Evolutionary conservation across 30 jellyfish, hydroid and myxozoan genomes (phyloP), one percentile per base, ranked within the genome.

Genomic region (Turritopsis rubra): DNA sequence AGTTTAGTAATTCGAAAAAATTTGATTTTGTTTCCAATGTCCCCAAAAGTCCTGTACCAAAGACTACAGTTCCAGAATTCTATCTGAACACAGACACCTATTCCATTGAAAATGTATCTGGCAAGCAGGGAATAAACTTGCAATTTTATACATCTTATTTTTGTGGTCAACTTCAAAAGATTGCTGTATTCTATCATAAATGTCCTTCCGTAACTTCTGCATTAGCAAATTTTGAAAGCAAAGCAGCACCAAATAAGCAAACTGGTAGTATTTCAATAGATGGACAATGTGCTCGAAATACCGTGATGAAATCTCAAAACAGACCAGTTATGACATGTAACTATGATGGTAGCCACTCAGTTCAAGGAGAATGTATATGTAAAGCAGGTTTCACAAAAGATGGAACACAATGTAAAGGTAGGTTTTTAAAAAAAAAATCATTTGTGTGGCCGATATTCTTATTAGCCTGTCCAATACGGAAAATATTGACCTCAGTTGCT

Each of bases 121-220:
- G 8, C 9, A 27, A n/a, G 0, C 28, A 68, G 18, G 85, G 85
- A 52, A 31, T 79, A 16, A 52, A 23, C 26, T 53, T 79, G 18
- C 75, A 52, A 24, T 79, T 79, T 53, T 0, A 19, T 13, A 79
- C 78, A 21, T 21, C 26, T 23, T 13, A 53, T n/a, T 79, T 26
- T 23, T 52, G 41, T 23, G 85, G 85, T 23, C 29, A 21, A 53
- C 52, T 79, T 79, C 1, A 53, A 13, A 31, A 52, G 30, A 16
- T 79, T 0, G 24, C 13, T 21, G 85, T 79, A 0, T 25, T 21
- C 21, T 90, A 90, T 73, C 21, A 21, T 20, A 26, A 29, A 1
- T 90, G 97, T 74, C 97, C 93, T 1, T 24, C 83, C n/a, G 28
- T 18, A 25, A 83, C 86, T 29, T 92, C 87, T 7, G 82, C 82